These are phyloP conservation scores for Hipposideros larvatus DNA, from an alignment of 2,797 vertebrate genomes.

Conservation along the genomic window DNA sequence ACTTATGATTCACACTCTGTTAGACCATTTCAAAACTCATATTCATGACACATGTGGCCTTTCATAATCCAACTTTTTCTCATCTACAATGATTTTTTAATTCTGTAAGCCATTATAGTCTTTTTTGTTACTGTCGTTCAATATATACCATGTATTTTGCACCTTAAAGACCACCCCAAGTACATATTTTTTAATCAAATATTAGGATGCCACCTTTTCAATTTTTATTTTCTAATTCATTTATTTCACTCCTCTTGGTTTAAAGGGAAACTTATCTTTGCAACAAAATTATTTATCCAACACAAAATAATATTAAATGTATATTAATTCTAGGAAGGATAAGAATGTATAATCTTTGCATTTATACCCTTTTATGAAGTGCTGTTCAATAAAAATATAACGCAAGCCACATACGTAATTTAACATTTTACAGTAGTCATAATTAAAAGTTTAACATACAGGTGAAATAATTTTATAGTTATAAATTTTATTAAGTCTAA, in stretches of 20 bases:
- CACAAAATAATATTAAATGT: background rate
- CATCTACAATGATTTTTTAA: background rate
- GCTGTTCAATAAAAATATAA: background rate
- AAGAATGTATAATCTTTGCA: background rate
- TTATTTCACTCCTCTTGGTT: background rate
- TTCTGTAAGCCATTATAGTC: background rate
- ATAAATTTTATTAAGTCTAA: background rate
- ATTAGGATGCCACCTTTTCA: background rate
- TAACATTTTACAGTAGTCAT: background rate
- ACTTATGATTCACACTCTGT: background rate
- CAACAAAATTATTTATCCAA: background rate
- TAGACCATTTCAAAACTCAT: background rate
- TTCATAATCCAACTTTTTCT: background rate
- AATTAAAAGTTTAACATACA: background rate
- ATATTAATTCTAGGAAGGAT: background rate
- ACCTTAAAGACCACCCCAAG: background rate
- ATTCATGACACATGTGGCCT: fast-evolving
- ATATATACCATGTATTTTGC: background rate
- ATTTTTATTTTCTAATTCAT: background rate
- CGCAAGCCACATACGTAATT: background rate
- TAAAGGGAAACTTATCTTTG: background rate
- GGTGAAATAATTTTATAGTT: background rate
- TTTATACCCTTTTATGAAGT: background rate
- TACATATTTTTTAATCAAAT: background rate
- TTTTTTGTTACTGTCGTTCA: background rate